Percentiles rank a stretch among this genome's conserved stretches.
These are phyloP conservation scores for Odontophorus gujanensis DNA, from an alignment of 2,113 vertebrate species.

Conservation along the genomic window DNA sequence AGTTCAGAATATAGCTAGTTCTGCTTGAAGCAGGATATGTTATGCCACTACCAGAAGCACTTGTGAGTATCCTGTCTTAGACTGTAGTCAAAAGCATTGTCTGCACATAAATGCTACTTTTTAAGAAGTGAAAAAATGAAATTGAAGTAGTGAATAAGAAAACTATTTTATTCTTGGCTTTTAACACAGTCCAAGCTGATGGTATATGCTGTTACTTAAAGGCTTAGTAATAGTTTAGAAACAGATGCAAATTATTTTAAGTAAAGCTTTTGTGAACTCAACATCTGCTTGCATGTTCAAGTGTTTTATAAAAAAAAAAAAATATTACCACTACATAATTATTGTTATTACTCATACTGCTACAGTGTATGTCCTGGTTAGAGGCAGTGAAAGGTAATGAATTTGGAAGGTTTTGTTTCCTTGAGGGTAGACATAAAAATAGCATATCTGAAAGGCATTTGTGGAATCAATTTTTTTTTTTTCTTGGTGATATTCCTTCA, in stretches of 20 bases:
- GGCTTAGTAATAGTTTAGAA: constrained; percentile 35
- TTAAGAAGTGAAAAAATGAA: background rate
- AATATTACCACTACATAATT: no score
- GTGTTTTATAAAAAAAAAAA: background rate
- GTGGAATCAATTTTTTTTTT: background rate
- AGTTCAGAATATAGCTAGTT: background rate
- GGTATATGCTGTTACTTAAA: background rate
- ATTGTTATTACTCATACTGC: background rate
- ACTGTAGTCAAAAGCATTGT: background rate
- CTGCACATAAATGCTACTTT: background rate
- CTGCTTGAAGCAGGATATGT: background rate
- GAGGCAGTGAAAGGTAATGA: background rate
- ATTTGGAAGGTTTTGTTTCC: background rate
- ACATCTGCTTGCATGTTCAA: background rate
- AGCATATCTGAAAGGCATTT: background rate
- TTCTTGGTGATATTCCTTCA: background rate
- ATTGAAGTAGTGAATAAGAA: constrained; percentile 16
- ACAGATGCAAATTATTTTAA: constrained; percentile 9
- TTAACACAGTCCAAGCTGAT: background rate
- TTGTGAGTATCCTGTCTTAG: background rate
- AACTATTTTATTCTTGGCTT: constrained; percentile 6
- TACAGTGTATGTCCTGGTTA: background rate
- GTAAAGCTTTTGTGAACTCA: constrained; percentile 11
- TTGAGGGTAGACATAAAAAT: background rate
- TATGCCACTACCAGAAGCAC: background rate